Percentiles rank a stretch among this genome's conserved stretches.
Conservation (phyloP, 2,888 invertebrate genomes). For the Cotesia congregata region DNA sequence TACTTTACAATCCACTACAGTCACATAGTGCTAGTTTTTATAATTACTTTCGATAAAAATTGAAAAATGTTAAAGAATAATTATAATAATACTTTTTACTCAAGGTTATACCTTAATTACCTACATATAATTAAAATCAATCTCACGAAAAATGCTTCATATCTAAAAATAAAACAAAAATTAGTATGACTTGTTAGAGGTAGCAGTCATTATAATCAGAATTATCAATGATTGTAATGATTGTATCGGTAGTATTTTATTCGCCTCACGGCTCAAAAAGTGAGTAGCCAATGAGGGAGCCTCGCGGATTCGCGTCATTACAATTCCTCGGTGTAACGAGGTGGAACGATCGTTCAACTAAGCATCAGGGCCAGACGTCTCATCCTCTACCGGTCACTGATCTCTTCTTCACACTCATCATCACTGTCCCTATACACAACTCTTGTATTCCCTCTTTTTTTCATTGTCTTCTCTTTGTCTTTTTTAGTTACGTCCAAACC, state of each 20-base stretch:
- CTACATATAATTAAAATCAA: too few species aligned
- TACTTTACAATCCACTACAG: too few species aligned
- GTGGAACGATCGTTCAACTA: conserved; percentile 59
- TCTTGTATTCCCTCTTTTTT: background rate
- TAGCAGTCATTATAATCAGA: background rate
- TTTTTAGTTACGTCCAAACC: background rate
- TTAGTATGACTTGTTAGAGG: background rate
- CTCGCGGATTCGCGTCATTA: conserved; percentile 40
- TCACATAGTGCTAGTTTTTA: too few species aligned
- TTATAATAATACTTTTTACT: too few species aligned
- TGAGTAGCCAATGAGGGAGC: conserved; percentile 14
- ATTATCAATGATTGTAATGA: background rate
- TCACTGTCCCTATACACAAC: background rate
- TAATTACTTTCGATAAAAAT: too few species aligned
- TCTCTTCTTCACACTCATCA: conserved; percentile 17
- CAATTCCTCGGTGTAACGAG: conserved; percentile 52
- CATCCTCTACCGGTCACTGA: conserved; percentile 42
- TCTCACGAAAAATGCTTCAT: too few species aligned
- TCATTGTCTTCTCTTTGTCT: conserved; percentile 9
- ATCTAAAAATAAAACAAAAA: background rate
- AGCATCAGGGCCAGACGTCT: conserved; percentile 47
- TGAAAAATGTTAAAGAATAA: too few species aligned
- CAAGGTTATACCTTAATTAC: too few species aligned
- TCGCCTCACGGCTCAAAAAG: conserved; percentile 24
- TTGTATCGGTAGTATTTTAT: conserved; percentile 2